Percentiles rank a stretch among this genome's conserved stretches.
These are phyloP conservation scores for Heliconius aoede DNA, from an alignment of 2,888 invertebrate species.

Conservation along the genomic window DNA sequence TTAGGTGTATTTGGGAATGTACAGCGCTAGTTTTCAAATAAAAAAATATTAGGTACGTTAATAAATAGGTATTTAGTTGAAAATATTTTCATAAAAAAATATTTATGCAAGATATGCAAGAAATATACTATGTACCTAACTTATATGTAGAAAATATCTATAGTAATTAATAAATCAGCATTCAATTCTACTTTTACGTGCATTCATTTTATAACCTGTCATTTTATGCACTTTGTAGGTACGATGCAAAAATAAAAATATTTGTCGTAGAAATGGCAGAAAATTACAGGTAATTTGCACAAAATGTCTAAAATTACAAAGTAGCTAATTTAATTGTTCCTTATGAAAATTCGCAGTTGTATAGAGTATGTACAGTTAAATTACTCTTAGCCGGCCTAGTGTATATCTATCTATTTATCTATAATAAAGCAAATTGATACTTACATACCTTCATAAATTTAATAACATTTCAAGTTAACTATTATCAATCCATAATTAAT, in stretches of 20 bases:
- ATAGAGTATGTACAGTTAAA: neutral
- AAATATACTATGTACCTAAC: neutral
- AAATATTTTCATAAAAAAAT: neutral
- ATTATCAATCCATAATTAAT: neutral
- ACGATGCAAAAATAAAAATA: conserved; percentile 14
- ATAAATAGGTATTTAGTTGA: neutral
- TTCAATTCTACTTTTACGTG: conserved; percentile 1
- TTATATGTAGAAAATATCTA: neutral
- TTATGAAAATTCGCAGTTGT: neutral
- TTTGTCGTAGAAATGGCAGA: conserved; percentile 4
- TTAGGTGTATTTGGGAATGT: conserved; percentile 54
- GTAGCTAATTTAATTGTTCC: conserved; percentile 7
- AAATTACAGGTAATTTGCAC: conserved; percentile 1
- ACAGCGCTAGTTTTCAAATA: neutral
- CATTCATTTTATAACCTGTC: conserved; percentile 46
- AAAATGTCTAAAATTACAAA: conserved; percentile 7
- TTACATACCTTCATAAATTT: neutral
- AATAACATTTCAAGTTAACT: neutral
- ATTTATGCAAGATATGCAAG: neutral
- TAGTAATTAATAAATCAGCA: conserved; percentile 1
- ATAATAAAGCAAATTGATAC: no score
- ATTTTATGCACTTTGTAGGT: conserved; percentile 11
- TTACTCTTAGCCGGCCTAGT: neutral
- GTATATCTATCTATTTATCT: no score
- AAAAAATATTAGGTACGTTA: neutral